A percentile compares a stretch with the other conserved stretches of the same genome.
Evolutionary conservation across 2,113 vertebrate species (phyloP).

Genomic region (Etheostoma cragini): DNA sequence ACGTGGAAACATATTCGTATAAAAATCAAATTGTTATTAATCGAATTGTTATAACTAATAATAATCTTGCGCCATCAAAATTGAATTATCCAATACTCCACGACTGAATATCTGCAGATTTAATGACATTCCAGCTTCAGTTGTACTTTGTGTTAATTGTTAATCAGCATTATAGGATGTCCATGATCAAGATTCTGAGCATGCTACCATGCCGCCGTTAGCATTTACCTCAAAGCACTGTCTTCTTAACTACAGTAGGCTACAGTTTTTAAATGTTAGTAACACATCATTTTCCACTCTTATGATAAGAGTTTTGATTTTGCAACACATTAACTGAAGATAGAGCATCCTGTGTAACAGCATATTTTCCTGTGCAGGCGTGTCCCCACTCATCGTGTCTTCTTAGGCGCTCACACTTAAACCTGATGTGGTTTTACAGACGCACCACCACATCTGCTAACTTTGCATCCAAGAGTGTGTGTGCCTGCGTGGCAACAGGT

Average conservation of each 20-base stretch:
- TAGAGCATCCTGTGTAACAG: conserved; percentile 38
- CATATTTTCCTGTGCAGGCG: background rate
- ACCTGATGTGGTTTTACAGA: conserved; percentile 25
- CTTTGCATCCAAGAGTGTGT: background rate
- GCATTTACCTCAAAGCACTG: background rate
- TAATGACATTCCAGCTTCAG: no score
- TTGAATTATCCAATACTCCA: no score
- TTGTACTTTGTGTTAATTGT: no score
- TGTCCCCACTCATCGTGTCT: background rate
- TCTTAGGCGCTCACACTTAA: background rate
- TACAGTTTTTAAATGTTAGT: background rate
- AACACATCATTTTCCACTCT: background rate
- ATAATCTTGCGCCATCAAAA: no score
- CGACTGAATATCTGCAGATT: no score
- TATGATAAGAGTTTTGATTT: background rate
- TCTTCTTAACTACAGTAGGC: background rate
- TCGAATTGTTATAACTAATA: no score
- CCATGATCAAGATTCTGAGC: no score
- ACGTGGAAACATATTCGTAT: no score
- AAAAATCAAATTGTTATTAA: no score
- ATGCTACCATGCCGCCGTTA: background rate
- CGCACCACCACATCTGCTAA: background rate
- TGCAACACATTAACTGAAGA: background rate
- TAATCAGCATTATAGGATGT: no score
- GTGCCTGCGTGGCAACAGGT: background rate